Base-by-base conservation (phyloP, 92 coral and sea anemone genomes). In the Ricordea florida region DNA sequence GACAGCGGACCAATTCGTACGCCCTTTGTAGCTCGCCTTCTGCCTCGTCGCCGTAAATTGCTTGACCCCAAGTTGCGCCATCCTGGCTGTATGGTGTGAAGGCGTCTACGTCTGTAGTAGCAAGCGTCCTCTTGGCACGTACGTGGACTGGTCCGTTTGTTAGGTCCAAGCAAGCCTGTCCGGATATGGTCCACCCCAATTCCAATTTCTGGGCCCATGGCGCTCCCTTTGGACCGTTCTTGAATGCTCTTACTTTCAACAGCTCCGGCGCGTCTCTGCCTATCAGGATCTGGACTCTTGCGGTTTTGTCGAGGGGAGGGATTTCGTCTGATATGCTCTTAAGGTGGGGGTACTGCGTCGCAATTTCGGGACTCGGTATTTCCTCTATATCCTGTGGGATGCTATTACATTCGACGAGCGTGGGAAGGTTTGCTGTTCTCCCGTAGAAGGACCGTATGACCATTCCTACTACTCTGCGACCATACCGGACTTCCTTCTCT, bases 191-290 rank as follows among this genome's bases (percentile, higher is more conserved):
- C 88, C 83, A 65, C 8, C 78, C 88, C 4, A 83, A 45, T 8
- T 16, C 26, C n/a, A 74, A 17, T 49, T 64, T 82, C 32, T 73
- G 87, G 25, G 76, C 87, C 81, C 68, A 78, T 0, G 77, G 68
- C n/a, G 66, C 55, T 34, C 84, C 77, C 38, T 79, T 79, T 11
- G 79, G 85, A 3, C 81, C 69, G 36, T 82, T 73, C 69, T 73
- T 74, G 44, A 73, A 73, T 51, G 75, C 76, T 62, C 82, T 27
- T 10, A 73, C 69, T 40, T 82, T 82, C 52, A 82, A 9, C 5
- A 82, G 57, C 41, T 82, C 82, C 2, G 88, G 87, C 2, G 87
- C 50, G 30, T 81, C 87, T 60, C 81, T 13, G 33, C 89, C 89
- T 5, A 84, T 48, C 3, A 84, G 66, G 10, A 84, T 41, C 33